Percentiles rank a stretch among this genome's conserved stretches.
phyloP scores from a whole-genome alignment of 2,113 vertebrate species.

The Tupaia tana region DNA sequence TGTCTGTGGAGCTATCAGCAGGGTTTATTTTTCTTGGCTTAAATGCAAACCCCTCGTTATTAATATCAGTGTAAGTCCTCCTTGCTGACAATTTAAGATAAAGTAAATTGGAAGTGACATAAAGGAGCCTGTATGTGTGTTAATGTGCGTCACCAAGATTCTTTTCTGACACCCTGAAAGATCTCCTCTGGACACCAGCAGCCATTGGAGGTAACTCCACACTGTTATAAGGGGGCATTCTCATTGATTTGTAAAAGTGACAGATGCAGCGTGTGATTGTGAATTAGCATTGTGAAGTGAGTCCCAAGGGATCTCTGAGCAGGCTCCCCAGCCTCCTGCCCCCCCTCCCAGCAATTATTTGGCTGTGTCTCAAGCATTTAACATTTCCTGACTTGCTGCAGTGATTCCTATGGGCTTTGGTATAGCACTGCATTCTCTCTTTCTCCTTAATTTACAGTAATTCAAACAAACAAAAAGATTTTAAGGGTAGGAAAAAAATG shows the following conservation, averaged over 20 bases:
- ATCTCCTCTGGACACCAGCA: constrained; percentile 82
- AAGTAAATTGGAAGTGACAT: constrained; percentile 88
- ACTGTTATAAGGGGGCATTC: constrained; percentile 81
- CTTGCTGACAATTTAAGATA: constrained; percentile 89
- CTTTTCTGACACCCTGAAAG: constrained; percentile 86
- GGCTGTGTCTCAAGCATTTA: constrained; percentile 71
- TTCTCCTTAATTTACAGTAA: background rate
- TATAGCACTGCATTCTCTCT: background rate
- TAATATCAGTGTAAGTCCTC: constrained; percentile 85
- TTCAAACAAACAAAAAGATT: background rate
- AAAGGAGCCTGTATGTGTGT: constrained; percentile 84
- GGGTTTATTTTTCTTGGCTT: constrained; percentile 87
- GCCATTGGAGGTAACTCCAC: constrained; percentile 80
- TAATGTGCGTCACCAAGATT: constrained; percentile 84
- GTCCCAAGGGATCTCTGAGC: constrained; percentile 78
- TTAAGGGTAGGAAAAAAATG: constrained; percentile 18
- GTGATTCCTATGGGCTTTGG: background rate
- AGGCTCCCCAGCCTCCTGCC: constrained; percentile 4
- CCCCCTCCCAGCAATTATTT: constrained; percentile 75
- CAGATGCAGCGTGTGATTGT: constrained; percentile 84
- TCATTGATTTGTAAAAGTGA: constrained; percentile 88
- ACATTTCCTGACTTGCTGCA: constrained; percentile 63
- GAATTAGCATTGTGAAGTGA: constrained; percentile 85
- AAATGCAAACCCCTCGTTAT: constrained; percentile 85
- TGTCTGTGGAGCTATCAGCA: constrained; percentile 83